phyloP scores from a whole-genome alignment of 2,113 vertebrate species.

The Alosa alosa region DNA sequence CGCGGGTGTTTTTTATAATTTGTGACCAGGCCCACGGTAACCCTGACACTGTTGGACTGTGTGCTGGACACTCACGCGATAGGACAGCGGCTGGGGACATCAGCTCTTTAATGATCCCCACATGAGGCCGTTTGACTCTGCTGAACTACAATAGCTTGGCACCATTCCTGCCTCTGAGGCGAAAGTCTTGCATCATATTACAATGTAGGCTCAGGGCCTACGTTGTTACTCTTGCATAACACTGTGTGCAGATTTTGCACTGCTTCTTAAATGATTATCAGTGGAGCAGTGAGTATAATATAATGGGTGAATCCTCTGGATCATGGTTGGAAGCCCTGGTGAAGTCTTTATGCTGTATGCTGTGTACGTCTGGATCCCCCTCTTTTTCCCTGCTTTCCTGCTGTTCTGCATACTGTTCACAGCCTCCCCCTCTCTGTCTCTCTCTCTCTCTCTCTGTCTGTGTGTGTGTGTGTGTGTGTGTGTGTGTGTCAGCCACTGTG shows the following conservation, averaged over 20 bases:
- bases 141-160: background rate
- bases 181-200: background rate
- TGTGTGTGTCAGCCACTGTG: background rate
- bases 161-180: background rate
- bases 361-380: background rate
- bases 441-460: background rate
- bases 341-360: background rate
- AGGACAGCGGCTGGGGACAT: background rate
- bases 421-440: no score
- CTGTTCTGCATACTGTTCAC: background rate
- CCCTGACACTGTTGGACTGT: background rate
- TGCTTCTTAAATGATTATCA: background rate
- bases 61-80: background rate
- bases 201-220: background rate
- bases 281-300: background rate
- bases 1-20: background rate
- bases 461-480: constrained; percentile 6
- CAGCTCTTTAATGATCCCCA: background rate
- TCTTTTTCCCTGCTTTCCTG: background rate
- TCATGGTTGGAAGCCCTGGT: background rate
- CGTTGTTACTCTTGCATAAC: background rate
- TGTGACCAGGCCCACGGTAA: background rate
- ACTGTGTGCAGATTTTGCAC: background rate
- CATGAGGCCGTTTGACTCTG: background rate
- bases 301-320: background rate